Evolutionary conservation across 2,888 invertebrate species (phyloP), one percentile per base, ranked within the genome.

Genomic region (Diarsia dahlii): DNA sequence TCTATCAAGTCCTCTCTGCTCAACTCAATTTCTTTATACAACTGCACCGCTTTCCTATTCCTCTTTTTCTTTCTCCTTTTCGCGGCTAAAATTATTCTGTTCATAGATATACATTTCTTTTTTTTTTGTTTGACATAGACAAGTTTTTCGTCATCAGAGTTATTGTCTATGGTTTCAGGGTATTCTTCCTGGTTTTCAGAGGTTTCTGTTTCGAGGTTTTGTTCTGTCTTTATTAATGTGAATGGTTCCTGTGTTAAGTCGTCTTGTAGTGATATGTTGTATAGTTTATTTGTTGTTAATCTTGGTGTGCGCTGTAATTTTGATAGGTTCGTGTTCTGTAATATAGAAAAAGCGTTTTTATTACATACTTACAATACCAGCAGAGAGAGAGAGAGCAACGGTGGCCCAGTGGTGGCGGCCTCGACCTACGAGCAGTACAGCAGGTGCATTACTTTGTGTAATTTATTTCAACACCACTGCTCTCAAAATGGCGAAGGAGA

Each of bases 1-100:
- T 92, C 91, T 12, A 80, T 56, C 28, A 96, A 87, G 13, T 95
- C 93, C 46, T 91, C 89, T 71, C 58, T 74, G 39, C 77, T 92
- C 56, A 95, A 84, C 56, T 90, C 89, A 52, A 95, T 81, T 80
- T 94, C 93, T 80, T 74, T 91, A 74, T 87, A 94, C n/a, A 90
- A 68, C 63, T 83, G 80, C 12, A 58, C 64, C 64, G 79, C 74
- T n/a, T 82, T 83, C 4, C 18, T 70, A 10, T 71, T 86, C 0
- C 60, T 50, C 8, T 82, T 84, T 1, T 82, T 83, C n/a, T 77
- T 82, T 6, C 80, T 50, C 10, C 64, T 75, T 2, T 63, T 6
- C 0, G 20, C 34, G 9, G 34, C 20, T 54, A 78, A 3, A 8
- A 79, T 18, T 13, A 71, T 54, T 64, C 56, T 76, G 4, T 50